A percentile compares a stretch with the other conserved stretches of the same genome.
Conservation (phyloP, 2,113 vertebrate genomes). For the Accipiter virgatus region DNA sequence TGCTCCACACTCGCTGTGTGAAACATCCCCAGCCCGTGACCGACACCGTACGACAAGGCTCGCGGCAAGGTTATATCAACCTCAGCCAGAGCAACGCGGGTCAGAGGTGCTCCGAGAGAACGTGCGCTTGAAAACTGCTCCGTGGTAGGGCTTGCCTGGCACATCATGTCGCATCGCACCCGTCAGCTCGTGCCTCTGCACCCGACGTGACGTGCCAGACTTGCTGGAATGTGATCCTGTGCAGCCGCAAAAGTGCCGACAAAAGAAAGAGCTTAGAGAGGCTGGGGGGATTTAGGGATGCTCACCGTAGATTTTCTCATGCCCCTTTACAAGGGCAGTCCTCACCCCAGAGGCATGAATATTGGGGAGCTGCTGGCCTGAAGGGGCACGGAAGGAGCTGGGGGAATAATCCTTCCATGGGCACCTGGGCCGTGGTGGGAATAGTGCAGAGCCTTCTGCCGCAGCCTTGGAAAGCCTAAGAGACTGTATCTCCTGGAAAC, state of each 20-base stretch:
- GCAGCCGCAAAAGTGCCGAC: neutral
- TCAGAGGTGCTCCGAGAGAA: neutral
- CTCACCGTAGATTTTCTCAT: fast-evolving
- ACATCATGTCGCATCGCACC: fast-evolving
- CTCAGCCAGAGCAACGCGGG: neutral
- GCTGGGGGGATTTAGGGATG: neutral
- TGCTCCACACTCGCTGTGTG: neutral
- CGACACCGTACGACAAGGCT: fast-evolving
- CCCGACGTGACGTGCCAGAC: neutral
- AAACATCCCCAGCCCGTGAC: neutral
- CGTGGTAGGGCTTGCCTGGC: neutral
- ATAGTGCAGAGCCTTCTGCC: neutral
- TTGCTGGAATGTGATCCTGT: neutral
- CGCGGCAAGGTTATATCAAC: fast-evolving
- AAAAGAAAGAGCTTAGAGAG: neutral
- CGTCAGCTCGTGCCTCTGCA: neutral
- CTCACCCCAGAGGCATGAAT: neutral
- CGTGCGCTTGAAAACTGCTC: neutral
- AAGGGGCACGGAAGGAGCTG: neutral
- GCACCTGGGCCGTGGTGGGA: neutral
- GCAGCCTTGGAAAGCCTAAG: neutral
- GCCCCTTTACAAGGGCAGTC: too few species aligned
- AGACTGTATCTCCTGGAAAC: neutral
- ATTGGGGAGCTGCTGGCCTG: fast-evolving
- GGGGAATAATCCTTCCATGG: neutral